Evolutionary conservation across 2,113 vertebrate genomes (phyloP).

Genomic region (Chrysemys picta): DNA sequence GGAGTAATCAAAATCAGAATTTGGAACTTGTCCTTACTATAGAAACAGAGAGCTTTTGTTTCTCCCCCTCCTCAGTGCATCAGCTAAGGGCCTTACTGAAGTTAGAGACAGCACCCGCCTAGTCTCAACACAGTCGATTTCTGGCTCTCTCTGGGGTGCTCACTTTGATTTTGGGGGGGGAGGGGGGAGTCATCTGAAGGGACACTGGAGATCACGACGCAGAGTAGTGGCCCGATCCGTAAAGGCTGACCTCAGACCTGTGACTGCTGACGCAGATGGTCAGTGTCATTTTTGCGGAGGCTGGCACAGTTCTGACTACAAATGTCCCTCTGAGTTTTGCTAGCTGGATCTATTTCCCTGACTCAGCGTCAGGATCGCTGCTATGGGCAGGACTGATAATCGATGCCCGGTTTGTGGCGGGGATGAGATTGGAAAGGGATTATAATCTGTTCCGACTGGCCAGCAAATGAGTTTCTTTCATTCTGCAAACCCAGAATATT

Average conservation of each 20-base stretch:
- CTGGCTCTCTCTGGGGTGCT: not conserved
- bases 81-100: not conserved
- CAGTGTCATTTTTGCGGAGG: not conserved
- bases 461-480: slow-evolving; percentile 39
- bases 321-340: not conserved
- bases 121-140: not conserved
- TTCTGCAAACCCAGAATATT: not conserved
- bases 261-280: not conserved
- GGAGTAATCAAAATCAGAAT: fast-evolving
- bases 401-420: slow-evolving; percentile 29
- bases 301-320: fast-evolving
- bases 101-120: not conserved
- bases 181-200: fast-evolving
- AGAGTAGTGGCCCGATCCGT: not conserved
- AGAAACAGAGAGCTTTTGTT: not conserved
- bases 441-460: slow-evolving; percentile 56
- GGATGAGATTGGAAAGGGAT: slow-evolving; percentile 11
- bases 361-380: slow-evolving; percentile 40
- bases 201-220: not conserved
- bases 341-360: not conserved
- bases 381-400: not conserved
- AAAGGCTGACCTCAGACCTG: not conserved
- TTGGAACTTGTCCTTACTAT: not conserved
- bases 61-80: fast-evolving
- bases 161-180: not conserved